A percentile compares a stretch with the other conserved stretches of the same genome.
These are phyloP conservation scores for Pangasius sanitwongsei DNA, from an alignment of 2,797 vertebrate species.

Conservation along the genomic window DNA sequence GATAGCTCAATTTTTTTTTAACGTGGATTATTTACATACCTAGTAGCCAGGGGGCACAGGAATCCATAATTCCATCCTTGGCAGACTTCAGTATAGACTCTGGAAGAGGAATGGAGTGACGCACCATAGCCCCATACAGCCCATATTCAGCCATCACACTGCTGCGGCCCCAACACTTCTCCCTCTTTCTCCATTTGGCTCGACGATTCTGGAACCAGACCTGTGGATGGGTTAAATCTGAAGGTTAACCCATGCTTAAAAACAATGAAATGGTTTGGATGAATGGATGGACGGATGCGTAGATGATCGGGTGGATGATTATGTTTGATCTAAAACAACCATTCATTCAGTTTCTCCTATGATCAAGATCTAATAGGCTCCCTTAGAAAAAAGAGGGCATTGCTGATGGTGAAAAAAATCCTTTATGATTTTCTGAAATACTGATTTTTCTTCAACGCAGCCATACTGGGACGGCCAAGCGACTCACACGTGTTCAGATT, in stretches of 20 bases:
- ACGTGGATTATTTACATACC: slow-evolving; percentile 76
- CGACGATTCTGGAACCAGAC: slow-evolving; percentile 99
- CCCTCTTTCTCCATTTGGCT: slow-evolving; percentile 97
- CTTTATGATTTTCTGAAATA: background rate
- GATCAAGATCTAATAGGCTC: background rate
- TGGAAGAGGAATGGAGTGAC: slow-evolving; percentile 96
- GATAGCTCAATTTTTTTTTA: background rate
- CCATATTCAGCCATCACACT: slow-evolving; percentile 98
- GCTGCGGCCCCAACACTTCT: slow-evolving; percentile 98
- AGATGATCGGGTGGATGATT: too few relatives aligned
- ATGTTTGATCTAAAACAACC: background rate
- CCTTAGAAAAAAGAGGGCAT: background rate
- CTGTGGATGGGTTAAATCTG: slow-evolving; percentile 67
- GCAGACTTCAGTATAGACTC: slow-evolving; percentile 99
- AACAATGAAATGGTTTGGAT: background rate
- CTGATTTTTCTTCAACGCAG: background rate
- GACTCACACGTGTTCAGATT: background rate
- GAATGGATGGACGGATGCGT: background rate
- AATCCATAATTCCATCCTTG: slow-evolving; percentile 99
- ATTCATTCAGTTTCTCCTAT: background rate
- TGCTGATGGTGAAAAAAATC: background rate
- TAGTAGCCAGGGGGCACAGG: slow-evolving; percentile 96
- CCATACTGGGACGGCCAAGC: background rate
- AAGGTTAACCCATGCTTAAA: background rate
- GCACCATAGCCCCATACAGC: slow-evolving; percentile 97